Evolutionary conservation across 2,888 invertebrate species (phyloP).

Genomic region (Ennomos fuscantarius): DNA sequence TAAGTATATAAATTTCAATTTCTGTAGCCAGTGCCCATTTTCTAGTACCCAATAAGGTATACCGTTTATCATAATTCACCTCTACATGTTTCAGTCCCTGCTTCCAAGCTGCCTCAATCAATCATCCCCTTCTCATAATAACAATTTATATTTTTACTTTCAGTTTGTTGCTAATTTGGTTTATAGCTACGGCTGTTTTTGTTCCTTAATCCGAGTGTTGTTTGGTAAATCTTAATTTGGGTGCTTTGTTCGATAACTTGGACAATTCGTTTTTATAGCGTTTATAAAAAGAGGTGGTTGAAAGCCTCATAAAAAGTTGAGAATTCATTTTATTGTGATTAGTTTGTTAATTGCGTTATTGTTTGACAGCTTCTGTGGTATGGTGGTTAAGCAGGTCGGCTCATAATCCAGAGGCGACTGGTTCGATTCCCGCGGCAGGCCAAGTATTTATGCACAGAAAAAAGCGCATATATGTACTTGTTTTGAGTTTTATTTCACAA

Average conservation of each 20-base stretch:
- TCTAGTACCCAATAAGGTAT: neutral
- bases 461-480: no score
- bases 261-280: slow-evolving; percentile 32
- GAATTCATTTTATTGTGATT: no score
- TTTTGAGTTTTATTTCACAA: no score
- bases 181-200: slow-evolving; percentile 45
- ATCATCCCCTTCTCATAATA: slow-evolving; percentile 39
- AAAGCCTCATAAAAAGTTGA: neutral
- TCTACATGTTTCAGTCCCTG: slow-evolving; percentile 9
- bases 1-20: no score
- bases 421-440: no score
- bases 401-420: no score
- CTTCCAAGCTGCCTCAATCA: slow-evolving; percentile 29
- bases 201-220: slow-evolving; percentile 23
- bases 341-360: no score
- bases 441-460: no score
- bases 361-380: no score
- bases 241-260: slow-evolving; percentile 25
- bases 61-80: neutral
- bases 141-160: slow-evolving; percentile 40
- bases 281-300: slow-evolving; percentile 29
- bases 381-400: no score
- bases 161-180: slow-evolving; percentile 44
- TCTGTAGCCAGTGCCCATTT: no score
- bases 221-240: slow-evolving; percentile 30